Evolutionary conservation across 2,888 invertebrate genomes (phyloP).

Genomic region (Tubulanus polymorphus): DNA sequence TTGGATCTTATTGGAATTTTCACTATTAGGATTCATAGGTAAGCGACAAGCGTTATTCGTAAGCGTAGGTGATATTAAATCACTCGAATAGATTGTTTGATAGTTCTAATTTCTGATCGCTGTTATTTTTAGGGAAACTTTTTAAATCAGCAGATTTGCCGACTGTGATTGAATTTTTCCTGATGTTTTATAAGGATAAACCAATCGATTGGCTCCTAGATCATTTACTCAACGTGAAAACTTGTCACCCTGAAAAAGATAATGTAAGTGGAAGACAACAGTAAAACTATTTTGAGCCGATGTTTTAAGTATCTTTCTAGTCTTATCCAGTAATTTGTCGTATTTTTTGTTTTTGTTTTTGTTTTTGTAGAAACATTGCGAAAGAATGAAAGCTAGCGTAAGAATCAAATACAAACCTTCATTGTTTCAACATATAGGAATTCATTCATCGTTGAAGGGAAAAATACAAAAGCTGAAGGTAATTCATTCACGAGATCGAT

Average conservation of each 20-base stretch:
- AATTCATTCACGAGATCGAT: conserved; percentile 2
- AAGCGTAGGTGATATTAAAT: too few relatives aligned
- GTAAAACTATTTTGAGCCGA: background rate
- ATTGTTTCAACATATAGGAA: conserved; percentile 92
- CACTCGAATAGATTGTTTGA: too few relatives aligned
- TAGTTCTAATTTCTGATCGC: too few relatives aligned
- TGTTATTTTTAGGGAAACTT: conserved; percentile 60
- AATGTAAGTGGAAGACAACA: conserved; percentile 31
- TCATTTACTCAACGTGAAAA: conserved; percentile 80
- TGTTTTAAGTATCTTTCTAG: background rate
- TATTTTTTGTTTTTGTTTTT: conserved; percentile 12
- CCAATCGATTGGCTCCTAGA: conserved; percentile 96
- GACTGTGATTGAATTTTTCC: conserved; percentile 83
- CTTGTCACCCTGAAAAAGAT: conserved; percentile 64
- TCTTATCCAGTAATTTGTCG: background rate
- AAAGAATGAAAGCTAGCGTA: conserved; percentile 40
- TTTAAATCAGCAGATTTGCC: conserved; percentile 84
- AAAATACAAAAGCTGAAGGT: conserved; percentile 93
- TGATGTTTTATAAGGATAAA: conserved; percentile 92
- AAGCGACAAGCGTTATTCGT: too few relatives aligned
- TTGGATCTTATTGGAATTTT: conserved; percentile 92
- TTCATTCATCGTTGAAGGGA: conserved; percentile 89
- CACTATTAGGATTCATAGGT: conserved; percentile 91
- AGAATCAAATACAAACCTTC: conserved; percentile 72
- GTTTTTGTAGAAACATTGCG: conserved; percentile 75